These are phyloP conservation scores for Podarcis lilfordi DNA, from an alignment of 2,797 vertebrate genomes.

Conservation along the genomic window DNA sequence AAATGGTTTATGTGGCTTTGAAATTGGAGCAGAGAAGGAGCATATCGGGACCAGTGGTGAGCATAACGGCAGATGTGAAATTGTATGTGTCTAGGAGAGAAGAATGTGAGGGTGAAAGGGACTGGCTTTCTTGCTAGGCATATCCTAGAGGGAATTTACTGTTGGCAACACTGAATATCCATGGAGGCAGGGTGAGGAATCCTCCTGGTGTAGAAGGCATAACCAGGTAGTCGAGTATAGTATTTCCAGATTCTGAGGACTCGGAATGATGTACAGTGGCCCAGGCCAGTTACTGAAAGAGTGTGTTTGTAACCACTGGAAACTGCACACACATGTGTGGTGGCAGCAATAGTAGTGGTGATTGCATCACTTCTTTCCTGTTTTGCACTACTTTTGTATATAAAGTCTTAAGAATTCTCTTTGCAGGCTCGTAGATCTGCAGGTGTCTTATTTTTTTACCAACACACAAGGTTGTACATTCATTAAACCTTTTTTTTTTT, in stretches of 20 bases:
- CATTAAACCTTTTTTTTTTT: slow-evolving; percentile 17
- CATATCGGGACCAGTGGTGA: background rate
- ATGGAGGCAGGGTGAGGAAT: background rate
- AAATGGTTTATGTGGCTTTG: background rate
- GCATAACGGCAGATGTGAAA: background rate
- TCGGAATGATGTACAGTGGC: slow-evolving; percentile 6
- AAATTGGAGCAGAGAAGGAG: background rate
- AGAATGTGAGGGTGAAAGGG: background rate
- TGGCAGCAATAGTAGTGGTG: slow-evolving; percentile 64
- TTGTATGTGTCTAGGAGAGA: background rate
- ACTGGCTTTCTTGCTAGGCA: background rate
- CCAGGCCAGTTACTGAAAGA: slow-evolving; percentile 38
- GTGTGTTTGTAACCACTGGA: slow-evolving; percentile 10
- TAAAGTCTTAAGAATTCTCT: slow-evolving; percentile 58
- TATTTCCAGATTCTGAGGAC: slow-evolving; percentile 11
- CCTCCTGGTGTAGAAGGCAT: background rate
- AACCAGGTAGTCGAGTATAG: slow-evolving; percentile 19
- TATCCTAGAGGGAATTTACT: background rate
- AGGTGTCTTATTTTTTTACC: slow-evolving; percentile 67
- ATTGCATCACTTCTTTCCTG: slow-evolving; percentile 75
- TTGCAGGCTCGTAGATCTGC: slow-evolving; percentile 64
- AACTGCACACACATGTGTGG: background rate
- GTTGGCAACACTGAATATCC: background rate
- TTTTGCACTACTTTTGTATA: slow-evolving; percentile 76
- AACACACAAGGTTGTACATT: slow-evolving; percentile 76